A percentile compares a stretch with the other conserved stretches of the same genome.
phyloP scores from a whole-genome alignment of 2,797 vertebrate species.

The Enoplosus armatus region DNA sequence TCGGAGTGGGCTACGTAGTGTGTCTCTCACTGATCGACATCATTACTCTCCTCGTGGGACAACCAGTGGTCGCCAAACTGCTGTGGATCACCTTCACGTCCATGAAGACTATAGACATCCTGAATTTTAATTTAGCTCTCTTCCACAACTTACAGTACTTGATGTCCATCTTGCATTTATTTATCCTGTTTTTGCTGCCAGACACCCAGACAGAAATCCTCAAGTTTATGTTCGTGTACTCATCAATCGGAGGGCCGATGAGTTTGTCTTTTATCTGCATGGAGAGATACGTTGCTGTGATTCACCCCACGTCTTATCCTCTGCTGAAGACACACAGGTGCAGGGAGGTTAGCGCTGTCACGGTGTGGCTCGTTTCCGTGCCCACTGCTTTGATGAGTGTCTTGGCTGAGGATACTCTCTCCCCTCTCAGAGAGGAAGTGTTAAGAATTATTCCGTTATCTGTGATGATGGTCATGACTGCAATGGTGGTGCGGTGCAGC shows the following conservation, averaged over 20 bases:
- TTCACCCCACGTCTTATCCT: slow-evolving; percentile 51
- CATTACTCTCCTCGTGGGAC: slow-evolving; percentile 15
- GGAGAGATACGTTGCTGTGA: slow-evolving; percentile 66
- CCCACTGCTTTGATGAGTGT: rapidly evolving
- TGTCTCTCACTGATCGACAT: background rate
- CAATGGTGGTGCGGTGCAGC: background rate
- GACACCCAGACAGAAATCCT: rapidly evolving
- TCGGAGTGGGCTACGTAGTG: rapidly evolving
- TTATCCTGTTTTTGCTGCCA: rapidly evolving
- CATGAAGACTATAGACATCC: slow-evolving; percentile 45
- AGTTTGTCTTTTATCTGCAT: slow-evolving; percentile 58
- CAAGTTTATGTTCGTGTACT: background rate
- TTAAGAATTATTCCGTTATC: rapidly evolving
- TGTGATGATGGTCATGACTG: rapidly evolving
- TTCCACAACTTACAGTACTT: slow-evolving; percentile 54
- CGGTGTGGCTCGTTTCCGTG: slow-evolving; percentile 44
- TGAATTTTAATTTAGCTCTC: slow-evolving; percentile 54
- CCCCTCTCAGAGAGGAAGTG: rapidly evolving
- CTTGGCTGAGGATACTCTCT: rapidly evolving
- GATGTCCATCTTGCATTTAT: background rate
- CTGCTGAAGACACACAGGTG: slow-evolving; percentile 62
- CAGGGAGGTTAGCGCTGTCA: slow-evolving; percentile 36
- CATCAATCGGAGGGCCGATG: slow-evolving; percentile 44
- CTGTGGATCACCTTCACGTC: slow-evolving; percentile 45
- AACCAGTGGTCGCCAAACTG: slow-evolving; percentile 27